A percentile compares a stretch with the other conserved stretches of the same genome.
phyloP scores from a whole-genome alignment of 1,140 invertebrate genomes.

The Micrasema longulum region DNA sequence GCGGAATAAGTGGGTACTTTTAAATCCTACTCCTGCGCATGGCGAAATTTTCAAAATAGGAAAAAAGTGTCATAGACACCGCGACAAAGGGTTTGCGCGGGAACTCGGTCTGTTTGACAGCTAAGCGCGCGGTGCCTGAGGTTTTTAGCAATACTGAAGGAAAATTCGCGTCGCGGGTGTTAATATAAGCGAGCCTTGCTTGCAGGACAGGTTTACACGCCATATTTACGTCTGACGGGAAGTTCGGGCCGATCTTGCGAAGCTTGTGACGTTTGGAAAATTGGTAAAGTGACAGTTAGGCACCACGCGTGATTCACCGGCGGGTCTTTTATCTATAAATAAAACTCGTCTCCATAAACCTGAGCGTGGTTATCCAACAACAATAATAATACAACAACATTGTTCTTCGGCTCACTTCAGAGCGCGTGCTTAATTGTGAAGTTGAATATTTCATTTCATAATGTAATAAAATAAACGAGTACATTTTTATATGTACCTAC shows the following conservation, averaged over 20 bases:
- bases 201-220: conserved; percentile 3
- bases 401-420: no score
- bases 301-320: conserved; percentile 28
- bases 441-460: no score
- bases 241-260: conserved; percentile 2
- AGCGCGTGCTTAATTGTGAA: no score
- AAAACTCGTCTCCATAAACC: neutral
- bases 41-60: conserved; percentile 14
- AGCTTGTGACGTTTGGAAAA: conserved; percentile 26
- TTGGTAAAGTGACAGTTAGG: conserved; percentile 20
- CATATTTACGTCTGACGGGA: neutral
- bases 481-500: no score
- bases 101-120: conserved; percentile 29
- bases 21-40: neutral
- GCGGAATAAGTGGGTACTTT: neutral
- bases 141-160: conserved; percentile 36
- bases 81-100: conserved; percentile 29
- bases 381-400: no score
- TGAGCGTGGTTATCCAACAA: no score
- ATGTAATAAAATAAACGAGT: no score
- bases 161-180: conserved; percentile 10
- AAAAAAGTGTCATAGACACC: conserved; percentile 34
- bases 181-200: conserved; percentile 22
- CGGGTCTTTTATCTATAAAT: conserved; percentile 23
- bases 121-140: conserved; percentile 19